Conservation (phyloP, 2,113 vertebrate species). For the Oryzias celebensis region DNA sequence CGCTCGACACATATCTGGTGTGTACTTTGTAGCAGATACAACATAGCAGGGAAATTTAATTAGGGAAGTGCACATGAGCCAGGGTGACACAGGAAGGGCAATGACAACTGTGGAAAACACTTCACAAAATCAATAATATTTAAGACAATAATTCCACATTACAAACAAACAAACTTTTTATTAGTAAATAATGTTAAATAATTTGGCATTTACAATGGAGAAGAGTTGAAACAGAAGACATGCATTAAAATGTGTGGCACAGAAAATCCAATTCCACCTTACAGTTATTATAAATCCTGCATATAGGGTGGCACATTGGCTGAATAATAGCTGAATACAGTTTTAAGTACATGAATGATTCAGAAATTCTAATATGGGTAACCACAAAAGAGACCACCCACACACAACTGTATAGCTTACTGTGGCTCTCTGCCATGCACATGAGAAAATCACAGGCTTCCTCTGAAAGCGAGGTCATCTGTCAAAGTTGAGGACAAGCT, state of each 20-base stretch:
- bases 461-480: slow-evolving; percentile 21
- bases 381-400: background rate
- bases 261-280: background rate
- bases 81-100: slow-evolving; percentile 2
- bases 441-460: slow-evolving; percentile 42
- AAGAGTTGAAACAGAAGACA: background rate
- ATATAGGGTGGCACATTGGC: background rate
- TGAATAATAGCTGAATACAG: background rate
- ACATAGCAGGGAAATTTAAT: too few species aligned
- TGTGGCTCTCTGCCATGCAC: slow-evolving; percentile 6
- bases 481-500: slow-evolving; percentile 40
- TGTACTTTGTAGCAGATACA: too few species aligned
- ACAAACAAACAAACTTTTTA: slow-evolving; percentile 1
- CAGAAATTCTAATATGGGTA: slow-evolving; percentile 5
- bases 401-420: background rate
- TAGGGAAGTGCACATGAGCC: too few species aligned
- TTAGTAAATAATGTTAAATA: background rate
- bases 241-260: background rate
- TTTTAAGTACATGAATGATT: slow-evolving; percentile 5
- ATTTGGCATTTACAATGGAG: background rate
- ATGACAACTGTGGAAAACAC: background rate
- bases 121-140: background rate
- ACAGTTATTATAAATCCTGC: background rate
- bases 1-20: too few species aligned
- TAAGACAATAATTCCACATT: background rate